These are phyloP conservation scores for Lampris incognitus DNA, from an alignment of 2,113 vertebrate species.

Conservation along the genomic window DNA sequence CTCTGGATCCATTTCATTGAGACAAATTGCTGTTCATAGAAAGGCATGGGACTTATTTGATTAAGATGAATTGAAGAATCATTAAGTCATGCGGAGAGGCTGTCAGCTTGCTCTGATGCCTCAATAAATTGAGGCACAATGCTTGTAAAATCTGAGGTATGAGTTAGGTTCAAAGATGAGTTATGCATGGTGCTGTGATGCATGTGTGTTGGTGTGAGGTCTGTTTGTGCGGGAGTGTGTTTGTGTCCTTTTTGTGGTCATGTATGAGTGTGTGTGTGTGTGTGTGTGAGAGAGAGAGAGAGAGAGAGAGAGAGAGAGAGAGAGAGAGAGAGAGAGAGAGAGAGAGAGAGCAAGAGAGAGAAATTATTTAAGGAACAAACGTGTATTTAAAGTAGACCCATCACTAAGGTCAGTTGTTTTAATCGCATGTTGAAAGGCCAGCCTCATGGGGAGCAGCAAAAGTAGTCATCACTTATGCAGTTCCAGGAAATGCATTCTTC, in stretches of 20 bases:
- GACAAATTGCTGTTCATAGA: constrained; percentile 31
- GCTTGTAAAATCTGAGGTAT: background rate
- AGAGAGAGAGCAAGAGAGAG: background rate
- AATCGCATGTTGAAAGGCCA: constrained; percentile 41
- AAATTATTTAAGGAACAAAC: constrained; percentile 34
- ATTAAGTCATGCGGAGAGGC: constrained; percentile 29
- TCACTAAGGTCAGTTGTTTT: constrained; percentile 48
- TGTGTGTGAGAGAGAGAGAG: constrained; percentile 1
- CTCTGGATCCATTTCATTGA: constrained; percentile 37
- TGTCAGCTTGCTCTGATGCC: constrained; percentile 17
- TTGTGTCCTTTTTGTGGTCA: too few relatives aligned
- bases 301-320: background rate
- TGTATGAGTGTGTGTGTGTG: background rate
- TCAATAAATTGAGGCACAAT: constrained; percentile 1
- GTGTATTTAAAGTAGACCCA: constrained; percentile 47
- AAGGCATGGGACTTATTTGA: constrained; percentile 30
- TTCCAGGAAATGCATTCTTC: constrained; percentile 63
- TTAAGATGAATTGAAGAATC: constrained; percentile 43
- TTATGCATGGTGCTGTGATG: too few relatives aligned
- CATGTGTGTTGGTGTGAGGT: too few relatives aligned
- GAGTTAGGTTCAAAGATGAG: too few relatives aligned
- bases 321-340: background rate
- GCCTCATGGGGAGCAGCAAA: constrained; percentile 43
- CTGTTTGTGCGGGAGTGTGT: too few relatives aligned
- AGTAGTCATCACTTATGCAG: constrained; percentile 12